Conservation (phyloP, 2,797 vertebrate genomes). For the Trachops cirrhosus region DNA sequence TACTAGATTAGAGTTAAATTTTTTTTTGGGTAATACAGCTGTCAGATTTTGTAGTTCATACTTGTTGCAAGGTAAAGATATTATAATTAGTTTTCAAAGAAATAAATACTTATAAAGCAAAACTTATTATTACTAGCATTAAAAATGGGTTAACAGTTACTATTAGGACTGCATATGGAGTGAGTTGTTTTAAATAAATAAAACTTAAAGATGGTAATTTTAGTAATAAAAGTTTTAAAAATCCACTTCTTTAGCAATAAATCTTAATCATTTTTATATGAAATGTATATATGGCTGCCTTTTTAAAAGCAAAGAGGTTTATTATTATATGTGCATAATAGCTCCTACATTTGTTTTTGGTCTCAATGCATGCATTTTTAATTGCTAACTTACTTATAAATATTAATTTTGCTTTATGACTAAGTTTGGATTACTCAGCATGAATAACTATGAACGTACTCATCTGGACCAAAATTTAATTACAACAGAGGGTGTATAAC, state of each 20-base stretch:
- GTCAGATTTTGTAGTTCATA: conserved; percentile 16
- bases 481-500: not conserved
- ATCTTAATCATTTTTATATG: not conserved
- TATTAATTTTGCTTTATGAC: not conserved
- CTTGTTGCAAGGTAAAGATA: not conserved
- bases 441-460: not conserved
- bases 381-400: not conserved
- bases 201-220: conserved; percentile 18
- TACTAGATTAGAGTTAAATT: not conserved
- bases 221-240: not conserved
- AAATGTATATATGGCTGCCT: not conserved
- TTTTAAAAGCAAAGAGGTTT: not conserved
- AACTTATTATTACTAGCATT: not conserved
- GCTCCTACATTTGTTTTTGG: not conserved
- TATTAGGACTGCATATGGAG: not conserved
- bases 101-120: not conserved
- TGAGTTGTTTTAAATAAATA: conserved; percentile 17
- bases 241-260: not conserved
- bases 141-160: not conserved
- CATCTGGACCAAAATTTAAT: not conserved
- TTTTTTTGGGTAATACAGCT: not conserved
- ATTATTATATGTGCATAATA: not conserved
- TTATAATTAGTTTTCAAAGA: not conserved
- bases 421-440: not conserved
- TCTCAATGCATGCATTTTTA: not conserved